phyloP scores from a whole-genome alignment of 2,113 vertebrate species.

The Peromyscus leucopus region DNA sequence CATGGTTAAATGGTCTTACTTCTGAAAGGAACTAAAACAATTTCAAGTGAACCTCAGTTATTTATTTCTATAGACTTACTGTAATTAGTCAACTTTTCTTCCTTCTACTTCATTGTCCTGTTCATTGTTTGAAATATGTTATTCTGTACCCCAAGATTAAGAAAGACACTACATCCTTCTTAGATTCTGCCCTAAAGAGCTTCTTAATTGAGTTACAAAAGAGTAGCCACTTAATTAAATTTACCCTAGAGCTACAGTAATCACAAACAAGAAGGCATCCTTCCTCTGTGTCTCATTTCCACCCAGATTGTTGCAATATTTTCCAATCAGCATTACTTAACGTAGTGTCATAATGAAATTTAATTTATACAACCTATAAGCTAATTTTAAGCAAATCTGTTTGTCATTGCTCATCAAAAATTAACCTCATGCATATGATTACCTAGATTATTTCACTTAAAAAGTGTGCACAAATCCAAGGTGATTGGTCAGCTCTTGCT shows the following conservation, averaged over 20 bases:
- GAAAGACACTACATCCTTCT: background rate
- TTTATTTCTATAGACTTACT: background rate
- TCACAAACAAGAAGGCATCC: background rate
- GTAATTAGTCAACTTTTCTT: background rate
- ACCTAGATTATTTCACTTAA: background rate
- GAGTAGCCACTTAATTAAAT: background rate
- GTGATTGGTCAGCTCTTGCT: background rate
- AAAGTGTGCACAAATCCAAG: background rate
- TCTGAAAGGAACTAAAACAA: background rate
- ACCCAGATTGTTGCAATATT: background rate
- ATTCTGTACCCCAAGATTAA: background rate
- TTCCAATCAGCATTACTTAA: background rate
- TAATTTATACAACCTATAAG: background rate
- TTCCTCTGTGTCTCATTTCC: background rate
- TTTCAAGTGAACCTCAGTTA: background rate
- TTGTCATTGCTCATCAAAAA: background rate
- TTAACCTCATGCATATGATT: background rate
- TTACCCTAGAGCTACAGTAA: background rate
- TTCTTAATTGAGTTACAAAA: background rate
- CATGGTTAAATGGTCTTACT: background rate
- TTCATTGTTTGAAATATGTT: constrained; percentile 36
- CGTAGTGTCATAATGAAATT: background rate
- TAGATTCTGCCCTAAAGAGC: background rate
- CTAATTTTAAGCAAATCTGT: background rate
- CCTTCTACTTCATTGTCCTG: background rate